phyloP scores from a whole-genome alignment of 2,113 vertebrate genomes.

The Platysteira castanea region DNA sequence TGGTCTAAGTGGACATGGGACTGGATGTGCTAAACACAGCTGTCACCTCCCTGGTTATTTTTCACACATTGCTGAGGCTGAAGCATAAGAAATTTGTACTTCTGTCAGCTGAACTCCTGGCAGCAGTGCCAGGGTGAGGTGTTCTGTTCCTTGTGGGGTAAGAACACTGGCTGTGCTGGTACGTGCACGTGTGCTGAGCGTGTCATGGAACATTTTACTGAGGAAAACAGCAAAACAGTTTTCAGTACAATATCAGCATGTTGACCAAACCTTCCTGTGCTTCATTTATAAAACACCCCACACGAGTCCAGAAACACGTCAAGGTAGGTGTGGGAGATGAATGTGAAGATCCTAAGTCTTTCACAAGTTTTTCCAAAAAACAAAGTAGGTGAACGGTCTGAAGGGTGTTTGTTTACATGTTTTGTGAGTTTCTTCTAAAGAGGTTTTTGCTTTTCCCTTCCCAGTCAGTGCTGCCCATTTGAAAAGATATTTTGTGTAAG shows the following conservation, averaged over 20 bases:
- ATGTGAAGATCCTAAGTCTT: background rate
- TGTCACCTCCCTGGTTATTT: background rate
- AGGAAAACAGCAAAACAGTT: background rate
- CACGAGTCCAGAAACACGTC: fast-evolving
- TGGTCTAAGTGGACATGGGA: background rate
- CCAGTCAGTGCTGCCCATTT: background rate
- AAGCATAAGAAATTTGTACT: background rate
- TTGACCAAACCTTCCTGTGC: background rate
- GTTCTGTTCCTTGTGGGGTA: background rate
- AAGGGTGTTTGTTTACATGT: background rate
- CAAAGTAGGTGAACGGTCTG: fast-evolving
- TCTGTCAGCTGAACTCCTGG: background rate
- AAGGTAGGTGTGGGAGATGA: background rate
- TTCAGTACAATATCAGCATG: background rate
- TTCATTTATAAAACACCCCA: background rate
- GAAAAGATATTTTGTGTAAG: background rate
- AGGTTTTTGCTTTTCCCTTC: background rate
- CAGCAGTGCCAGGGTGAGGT: background rate
- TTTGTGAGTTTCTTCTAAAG: background rate
- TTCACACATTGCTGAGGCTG: background rate
- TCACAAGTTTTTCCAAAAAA: background rate
- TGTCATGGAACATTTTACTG: background rate
- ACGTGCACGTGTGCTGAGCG: fast-evolving
- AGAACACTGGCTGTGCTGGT: background rate
- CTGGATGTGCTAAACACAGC: background rate